Evolutionary conservation across 2,113 vertebrate species (phyloP).

Genomic region (Centropristis striata): DNA sequence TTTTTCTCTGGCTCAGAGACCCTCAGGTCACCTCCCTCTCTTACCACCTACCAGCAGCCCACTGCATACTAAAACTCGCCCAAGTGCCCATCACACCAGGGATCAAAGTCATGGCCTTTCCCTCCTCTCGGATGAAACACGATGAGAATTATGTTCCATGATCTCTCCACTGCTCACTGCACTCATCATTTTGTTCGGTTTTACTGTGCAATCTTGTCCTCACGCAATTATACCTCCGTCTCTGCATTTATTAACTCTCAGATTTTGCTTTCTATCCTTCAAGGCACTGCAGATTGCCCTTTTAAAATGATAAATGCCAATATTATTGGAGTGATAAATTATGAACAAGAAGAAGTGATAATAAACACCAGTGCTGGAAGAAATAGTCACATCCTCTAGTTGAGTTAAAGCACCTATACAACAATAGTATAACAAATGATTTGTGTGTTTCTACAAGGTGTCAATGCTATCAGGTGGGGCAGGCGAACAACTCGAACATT

Average conservation of each 20-base stretch:
- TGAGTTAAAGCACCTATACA: background rate
- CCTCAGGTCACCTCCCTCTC: slow-evolving; percentile 29
- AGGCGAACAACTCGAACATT: background rate
- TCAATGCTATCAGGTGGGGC: background rate
- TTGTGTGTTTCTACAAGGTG: background rate
- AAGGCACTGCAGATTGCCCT: background rate
- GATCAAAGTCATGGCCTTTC: slow-evolving; percentile 16
- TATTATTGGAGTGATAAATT: background rate
- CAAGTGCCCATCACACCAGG: slow-evolving; percentile 38
- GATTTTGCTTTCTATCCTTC: background rate
- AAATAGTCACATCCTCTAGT: background rate
- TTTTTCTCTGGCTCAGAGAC: slow-evolving; percentile 12
- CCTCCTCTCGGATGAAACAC: slow-evolving; percentile 26
- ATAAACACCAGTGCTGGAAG: background rate
- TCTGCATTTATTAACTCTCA: background rate
- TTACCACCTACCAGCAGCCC: slow-evolving; percentile 32
- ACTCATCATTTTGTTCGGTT: slow-evolving; percentile 5
- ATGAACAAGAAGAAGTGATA: background rate
- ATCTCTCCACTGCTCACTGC: slow-evolving; percentile 7
- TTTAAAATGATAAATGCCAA: background rate
- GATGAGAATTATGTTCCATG: slow-evolving; percentile 4
- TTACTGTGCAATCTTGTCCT: background rate
- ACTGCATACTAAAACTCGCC: slow-evolving; percentile 14
- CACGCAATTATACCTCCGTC: background rate
- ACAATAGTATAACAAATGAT: background rate